phyloP scores from a whole-genome alignment of 2,888 invertebrate genomes.

The Sericinus montela region DNA sequence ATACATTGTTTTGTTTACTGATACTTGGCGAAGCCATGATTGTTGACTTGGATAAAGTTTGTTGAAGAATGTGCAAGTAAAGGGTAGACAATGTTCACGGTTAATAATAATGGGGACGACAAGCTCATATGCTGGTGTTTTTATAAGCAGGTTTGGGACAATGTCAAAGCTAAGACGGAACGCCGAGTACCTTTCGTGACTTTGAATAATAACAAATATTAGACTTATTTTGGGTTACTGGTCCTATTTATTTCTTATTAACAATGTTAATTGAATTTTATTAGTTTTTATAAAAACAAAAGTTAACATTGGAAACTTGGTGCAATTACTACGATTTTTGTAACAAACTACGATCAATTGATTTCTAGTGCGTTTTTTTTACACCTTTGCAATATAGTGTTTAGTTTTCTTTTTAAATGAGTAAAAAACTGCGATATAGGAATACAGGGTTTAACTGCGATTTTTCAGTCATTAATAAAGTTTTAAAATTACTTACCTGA shows the following conservation, averaged over 20 bases:
- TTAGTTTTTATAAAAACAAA: too few species aligned
- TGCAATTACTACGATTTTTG: too few species aligned
- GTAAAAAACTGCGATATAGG: too few species aligned
- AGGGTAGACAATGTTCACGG: not conserved
- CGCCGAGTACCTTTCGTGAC: conserved; percentile 5
- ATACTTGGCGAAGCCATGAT: too few species aligned
- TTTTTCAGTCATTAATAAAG: not conserved
- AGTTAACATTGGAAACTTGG: too few species aligned
- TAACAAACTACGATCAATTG: too few species aligned
- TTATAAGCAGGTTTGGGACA: conserved; percentile 7
- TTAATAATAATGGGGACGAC: not conserved
- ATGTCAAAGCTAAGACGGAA: conserved; percentile 14
- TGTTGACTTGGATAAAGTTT: conserved; percentile 28
- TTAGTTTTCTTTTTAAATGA: not conserved
- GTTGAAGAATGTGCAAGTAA: not conserved
- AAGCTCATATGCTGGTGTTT: not conserved
- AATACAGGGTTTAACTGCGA: too few species aligned
- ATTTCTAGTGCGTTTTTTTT: too few species aligned
- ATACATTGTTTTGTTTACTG: too few species aligned
- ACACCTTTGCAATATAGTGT: too few species aligned
- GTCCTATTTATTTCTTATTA: conserved; percentile 1
- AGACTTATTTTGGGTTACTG: conserved; percentile 5
- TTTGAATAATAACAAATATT: conserved; percentile 4
- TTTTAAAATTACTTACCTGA: conserved; percentile 50
- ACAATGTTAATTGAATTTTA: not conserved